Percentiles rank a stretch among this genome's conserved stretches.
Evolutionary conservation across 2,888 invertebrate species (phyloP).

Genomic region (Diadromus collaris): DNA sequence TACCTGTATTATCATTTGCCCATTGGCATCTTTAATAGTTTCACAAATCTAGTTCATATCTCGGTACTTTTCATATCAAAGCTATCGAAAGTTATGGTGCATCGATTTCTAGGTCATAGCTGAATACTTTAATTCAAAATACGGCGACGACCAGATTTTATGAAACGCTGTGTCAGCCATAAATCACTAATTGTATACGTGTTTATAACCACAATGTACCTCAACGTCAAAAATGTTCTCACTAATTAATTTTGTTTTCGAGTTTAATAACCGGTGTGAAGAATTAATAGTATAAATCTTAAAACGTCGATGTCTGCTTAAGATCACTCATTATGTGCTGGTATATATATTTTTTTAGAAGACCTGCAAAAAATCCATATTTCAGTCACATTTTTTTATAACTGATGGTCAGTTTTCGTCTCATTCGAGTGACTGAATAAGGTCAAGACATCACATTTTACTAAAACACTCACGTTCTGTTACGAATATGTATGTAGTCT

Average conservation of each 20-base stretch:
- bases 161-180: not conserved
- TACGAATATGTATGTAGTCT: too few species aligned
- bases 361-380: not conserved
- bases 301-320: not conserved
- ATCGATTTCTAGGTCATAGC: too few species aligned
- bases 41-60: too few species aligned
- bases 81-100: not conserved
- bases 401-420: not conserved
- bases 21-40: too few species aligned
- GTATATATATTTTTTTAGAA: not conserved
- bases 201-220: too few species aligned
- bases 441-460: not conserved
- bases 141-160: not conserved
- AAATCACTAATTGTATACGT: not conserved
- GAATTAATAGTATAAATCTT: not conserved
- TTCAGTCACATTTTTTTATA: not conserved
- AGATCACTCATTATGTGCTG: not conserved
- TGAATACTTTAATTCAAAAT: not conserved
- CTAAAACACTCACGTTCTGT: not conserved
- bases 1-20: too few species aligned
- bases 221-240: too few species aligned
- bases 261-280: not conserved
- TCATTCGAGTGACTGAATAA: not conserved
- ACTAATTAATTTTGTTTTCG: too few species aligned
- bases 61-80: not conserved